Percentiles rank a stretch among this genome's conserved stretches.
phyloP scores from a whole-genome alignment of 2,888 invertebrate genomes.

The Mycalesis mineus region DNA sequence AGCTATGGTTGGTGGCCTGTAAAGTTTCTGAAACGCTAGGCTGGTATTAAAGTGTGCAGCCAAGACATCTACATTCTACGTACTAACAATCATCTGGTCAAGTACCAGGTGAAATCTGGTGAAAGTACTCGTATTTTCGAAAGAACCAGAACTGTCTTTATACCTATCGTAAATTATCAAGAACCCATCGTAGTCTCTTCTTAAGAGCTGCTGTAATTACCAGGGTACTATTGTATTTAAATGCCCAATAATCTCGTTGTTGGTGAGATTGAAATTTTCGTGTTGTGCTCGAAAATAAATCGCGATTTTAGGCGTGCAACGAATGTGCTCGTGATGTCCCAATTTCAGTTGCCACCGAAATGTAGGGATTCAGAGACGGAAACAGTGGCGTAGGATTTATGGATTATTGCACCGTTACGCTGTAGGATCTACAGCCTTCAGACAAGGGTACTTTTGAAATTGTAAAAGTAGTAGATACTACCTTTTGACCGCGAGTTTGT shows the following conservation, averaged over 20 bases:
- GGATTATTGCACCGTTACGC: neutral
- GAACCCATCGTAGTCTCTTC: no score
- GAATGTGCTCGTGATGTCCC: neutral
- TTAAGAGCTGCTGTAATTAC: neutral
- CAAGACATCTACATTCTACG: no score
- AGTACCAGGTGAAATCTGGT: no score
- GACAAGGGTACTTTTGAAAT: neutral
- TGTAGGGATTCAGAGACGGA: neutral
- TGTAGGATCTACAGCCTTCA: neutral
- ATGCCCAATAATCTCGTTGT: neutral
- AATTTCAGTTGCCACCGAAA: neutral
- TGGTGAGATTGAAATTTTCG: slow-evolving; percentile 5
- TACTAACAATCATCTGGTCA: no score
- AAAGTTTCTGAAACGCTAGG: no score
- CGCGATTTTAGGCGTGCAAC: neutral
- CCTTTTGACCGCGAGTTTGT: no score
- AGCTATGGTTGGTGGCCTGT: no score
- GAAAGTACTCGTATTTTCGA: no score
- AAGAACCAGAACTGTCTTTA: no score
- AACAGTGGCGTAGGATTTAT: neutral
- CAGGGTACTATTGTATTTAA: neutral
- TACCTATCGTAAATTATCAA: no score
- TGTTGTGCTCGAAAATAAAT: slow-evolving; percentile 2
- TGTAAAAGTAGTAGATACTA: no score
- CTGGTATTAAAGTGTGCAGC: no score